Base-by-base conservation (phyloP, 2,797 vertebrate genomes). In the Etheostoma nigrum region DNA sequence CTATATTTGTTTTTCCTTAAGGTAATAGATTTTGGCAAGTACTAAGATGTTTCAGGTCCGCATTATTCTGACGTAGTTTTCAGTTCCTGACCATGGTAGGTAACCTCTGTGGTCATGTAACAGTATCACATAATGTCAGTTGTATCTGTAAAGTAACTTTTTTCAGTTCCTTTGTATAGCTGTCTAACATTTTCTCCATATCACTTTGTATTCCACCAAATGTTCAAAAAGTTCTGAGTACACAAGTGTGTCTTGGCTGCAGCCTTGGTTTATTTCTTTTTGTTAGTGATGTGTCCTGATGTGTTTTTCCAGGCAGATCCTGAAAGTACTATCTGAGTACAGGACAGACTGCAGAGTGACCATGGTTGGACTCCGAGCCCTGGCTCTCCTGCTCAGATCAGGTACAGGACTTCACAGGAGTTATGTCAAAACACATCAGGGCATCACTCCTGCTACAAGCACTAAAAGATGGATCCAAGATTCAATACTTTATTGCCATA, bases 341-440 rank as follows among this genome's bases (percentile, higher is more conserved):
- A 93, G 91, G 64, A 66, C 91, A 65, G 96, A 97, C 82, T 19
- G 88, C 44, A 92, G 81, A 48, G 93, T 98, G 76, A 92, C 94
- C 58, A 84, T 91, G 81, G 87, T 95, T 65, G 97, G 95, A 67
- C 93, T 99, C n/a, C 93, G 95, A 90, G 93, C 95, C 14, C 92
- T 99, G 92, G 95, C 96, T 42, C 93, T 96, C 1, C 95, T 99
- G n/a, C 95, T 99, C 47, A 92, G 83, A 86, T 98, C 97, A 96
- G 97, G 98, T 99, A 87, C 19, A 11, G 2, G 14, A 40, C 18
- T 2, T 53, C 51, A 25, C 48, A 12, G 30, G 21, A 47, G 3
- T 30, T 10, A 5, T 0, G n/a, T 27, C 9, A 4, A 52, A 47
- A n/a, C 30, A 65, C 47, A 21, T 27, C 14, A 42, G 23, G 15